phyloP scores from a whole-genome alignment of 2,888 invertebrate species.

The Drosophila nigricruria region DNA sequence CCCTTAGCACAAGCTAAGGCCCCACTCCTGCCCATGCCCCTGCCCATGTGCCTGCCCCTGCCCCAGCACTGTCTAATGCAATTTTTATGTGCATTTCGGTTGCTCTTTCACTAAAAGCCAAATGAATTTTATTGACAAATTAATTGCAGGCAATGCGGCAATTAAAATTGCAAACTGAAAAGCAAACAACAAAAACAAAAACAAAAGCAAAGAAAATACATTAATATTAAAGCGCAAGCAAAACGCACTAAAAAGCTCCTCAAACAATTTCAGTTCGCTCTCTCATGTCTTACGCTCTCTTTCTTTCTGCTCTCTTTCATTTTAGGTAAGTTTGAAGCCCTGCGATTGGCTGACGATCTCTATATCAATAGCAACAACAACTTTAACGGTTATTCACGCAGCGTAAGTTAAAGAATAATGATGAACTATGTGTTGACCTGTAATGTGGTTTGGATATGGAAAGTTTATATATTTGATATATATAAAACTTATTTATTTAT shows the following conservation, averaged over 20 bases:
- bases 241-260: neutral
- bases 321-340: constrained; percentile 9
- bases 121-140: constrained; percentile 85
- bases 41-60: neutral
- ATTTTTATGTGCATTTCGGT: constrained; percentile 41
- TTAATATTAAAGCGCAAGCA: constrained; percentile 6
- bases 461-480: too few species aligned
- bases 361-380: neutral
- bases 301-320: constrained; percentile 1
- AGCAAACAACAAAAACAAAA: constrained; percentile 16
- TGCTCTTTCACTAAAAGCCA: constrained; percentile 71
- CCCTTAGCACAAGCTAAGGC: constrained; percentile 19
- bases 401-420: neutral
- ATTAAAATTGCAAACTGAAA: constrained; percentile 68
- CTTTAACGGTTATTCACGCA: neutral
- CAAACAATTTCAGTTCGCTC: neutral
- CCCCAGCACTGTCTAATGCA: constrained; percentile 45
- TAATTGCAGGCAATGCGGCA: constrained; percentile 82
- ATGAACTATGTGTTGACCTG: constrained; percentile 17
- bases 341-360: constrained; percentile 8
- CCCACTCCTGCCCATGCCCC: neutral
- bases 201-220: neutral
- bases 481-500: neutral
- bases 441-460: neutral
- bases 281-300: constrained; percentile 5